A percentile compares a stretch with the other conserved stretches of the same genome.
phyloP scores from a whole-genome alignment of 2,888 invertebrate genomes.

The Coecobrya sp. region DNA sequence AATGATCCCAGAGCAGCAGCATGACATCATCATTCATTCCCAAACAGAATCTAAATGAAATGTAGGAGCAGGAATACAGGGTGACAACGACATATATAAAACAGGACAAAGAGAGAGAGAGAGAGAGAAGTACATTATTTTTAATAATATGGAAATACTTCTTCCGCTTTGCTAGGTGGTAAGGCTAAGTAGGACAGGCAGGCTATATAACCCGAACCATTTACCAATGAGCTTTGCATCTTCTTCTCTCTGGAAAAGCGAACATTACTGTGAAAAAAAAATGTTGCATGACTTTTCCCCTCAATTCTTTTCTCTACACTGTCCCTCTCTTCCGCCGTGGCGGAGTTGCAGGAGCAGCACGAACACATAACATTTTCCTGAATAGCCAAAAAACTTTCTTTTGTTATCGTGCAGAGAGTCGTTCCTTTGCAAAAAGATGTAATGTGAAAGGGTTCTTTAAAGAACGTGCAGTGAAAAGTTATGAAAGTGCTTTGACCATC shows the following conservation, averaged over 20 bases:
- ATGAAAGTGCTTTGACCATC: conserved; percentile 15
- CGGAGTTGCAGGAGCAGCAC: neutral
- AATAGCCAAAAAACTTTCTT: conserved; percentile 20
- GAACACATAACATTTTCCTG: neutral
- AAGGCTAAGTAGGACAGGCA: conserved; percentile 4
- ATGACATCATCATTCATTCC: conserved; percentile 64
- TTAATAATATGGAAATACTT: conserved; percentile 22
- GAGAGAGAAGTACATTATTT: conserved; percentile 5
- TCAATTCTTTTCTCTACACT: conserved; percentile 19
- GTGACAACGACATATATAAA: conserved; percentile 27
- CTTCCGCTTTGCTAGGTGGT: neutral
- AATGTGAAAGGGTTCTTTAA: neutral
- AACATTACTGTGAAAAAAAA: conserved; percentile 10
- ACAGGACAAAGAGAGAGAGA: conserved; percentile 41
- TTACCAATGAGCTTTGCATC: too few species aligned
- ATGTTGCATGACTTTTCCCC: conserved; percentile 34
- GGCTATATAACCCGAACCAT: too few species aligned
- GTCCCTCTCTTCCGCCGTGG: neutral
- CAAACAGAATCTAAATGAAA: conserved; percentile 39
- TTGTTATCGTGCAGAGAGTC: neutral
- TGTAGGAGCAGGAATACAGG: conserved; percentile 18
- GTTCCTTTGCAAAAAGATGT: neutral
- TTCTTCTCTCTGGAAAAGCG: too few species aligned
- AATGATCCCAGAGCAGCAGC: conserved; percentile 46
- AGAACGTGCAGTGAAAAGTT: neutral